A percentile compares a stretch with the other conserved stretches of the same genome.
These are phyloP conservation scores for Pseudobourletiella spinata DNA, from an alignment of 1,140 invertebrate genomes.

Conservation along the genomic window DNA sequence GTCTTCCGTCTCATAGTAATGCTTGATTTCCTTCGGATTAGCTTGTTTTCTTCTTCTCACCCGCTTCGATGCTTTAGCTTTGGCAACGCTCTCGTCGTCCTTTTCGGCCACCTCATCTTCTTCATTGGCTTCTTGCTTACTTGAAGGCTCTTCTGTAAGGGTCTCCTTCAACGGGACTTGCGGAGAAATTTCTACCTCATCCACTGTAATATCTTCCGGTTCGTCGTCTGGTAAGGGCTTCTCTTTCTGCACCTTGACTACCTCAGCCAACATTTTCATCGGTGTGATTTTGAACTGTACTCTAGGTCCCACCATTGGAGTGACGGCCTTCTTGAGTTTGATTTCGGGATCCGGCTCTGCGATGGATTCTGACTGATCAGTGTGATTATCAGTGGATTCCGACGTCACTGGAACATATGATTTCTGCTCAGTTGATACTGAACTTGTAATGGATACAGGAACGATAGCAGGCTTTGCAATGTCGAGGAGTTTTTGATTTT, in stretches of 20 bases:
- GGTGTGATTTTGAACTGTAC: not conserved
- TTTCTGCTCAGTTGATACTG: not conserved
- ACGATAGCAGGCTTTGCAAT: slow-evolving; percentile 56
- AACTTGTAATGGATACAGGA: not conserved
- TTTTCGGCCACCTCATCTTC: slow-evolving; percentile 35
- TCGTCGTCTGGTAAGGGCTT: too few relatives aligned
- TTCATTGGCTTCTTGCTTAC: slow-evolving; percentile 15
- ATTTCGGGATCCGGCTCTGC: not conserved
- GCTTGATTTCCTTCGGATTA: slow-evolving; percentile 31
- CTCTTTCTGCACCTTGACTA: too few relatives aligned
- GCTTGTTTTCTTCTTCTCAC: slow-evolving; percentile 26
- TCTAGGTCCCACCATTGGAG: not conserved
- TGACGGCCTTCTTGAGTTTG: not conserved
- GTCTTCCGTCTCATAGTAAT: not conserved
- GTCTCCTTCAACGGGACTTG: slow-evolving; percentile 18
- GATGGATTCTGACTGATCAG: not conserved
- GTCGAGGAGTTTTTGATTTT: slow-evolving; percentile 60
- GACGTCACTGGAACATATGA: too few relatives aligned
- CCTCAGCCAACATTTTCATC: too few relatives aligned
- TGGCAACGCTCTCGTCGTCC: slow-evolving; percentile 41
- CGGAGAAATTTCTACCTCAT: not conserved
- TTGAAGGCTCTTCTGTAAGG: not conserved
- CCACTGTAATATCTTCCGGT: not conserved
- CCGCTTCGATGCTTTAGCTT: slow-evolving; percentile 31
- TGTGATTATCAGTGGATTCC: too few relatives aligned